These are phyloP conservation scores for Callitettix versicolor DNA, from an alignment of 1,140 invertebrate genomes.

Conservation along the genomic window DNA sequence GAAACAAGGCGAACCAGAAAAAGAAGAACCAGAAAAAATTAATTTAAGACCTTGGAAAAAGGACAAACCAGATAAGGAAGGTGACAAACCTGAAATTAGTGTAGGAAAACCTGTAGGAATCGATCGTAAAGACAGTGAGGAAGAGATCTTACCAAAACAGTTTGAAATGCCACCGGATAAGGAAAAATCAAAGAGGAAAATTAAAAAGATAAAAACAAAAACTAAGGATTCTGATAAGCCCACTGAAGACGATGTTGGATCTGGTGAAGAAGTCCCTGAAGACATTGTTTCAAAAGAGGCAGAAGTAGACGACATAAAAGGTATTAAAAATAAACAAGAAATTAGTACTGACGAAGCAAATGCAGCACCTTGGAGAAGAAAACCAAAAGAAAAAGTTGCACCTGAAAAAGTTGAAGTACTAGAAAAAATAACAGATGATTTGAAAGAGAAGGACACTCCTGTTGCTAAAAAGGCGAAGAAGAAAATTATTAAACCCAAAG, in stretches of 20 bases:
- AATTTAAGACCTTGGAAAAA: slow-evolving; percentile 24
- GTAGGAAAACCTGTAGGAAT: slow-evolving; percentile 19
- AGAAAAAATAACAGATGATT: slow-evolving; percentile 21
- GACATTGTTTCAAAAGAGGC: slow-evolving; percentile 23
- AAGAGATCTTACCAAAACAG: slow-evolving; percentile 14
- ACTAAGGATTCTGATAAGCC: neutral
- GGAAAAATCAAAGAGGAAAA: slow-evolving; percentile 12
- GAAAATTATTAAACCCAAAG: slow-evolving; percentile 17
- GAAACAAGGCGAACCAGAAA: slow-evolving; percentile 31
- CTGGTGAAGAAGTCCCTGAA: slow-evolving; percentile 25
- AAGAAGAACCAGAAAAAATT: slow-evolving; percentile 26
- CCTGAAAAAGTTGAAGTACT: slow-evolving; percentile 20
- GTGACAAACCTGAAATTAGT: slow-evolving; percentile 7
- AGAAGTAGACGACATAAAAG: slow-evolving; percentile 15
- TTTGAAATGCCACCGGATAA: slow-evolving; percentile 14
- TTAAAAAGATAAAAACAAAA: slow-evolving; percentile 3
- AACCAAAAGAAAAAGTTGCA: slow-evolving; percentile 29
- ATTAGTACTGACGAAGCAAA: slow-evolving; percentile 15
- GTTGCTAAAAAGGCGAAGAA: slow-evolving; percentile 11
- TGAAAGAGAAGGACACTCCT: neutral
- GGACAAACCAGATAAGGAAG: slow-evolving; percentile 20
- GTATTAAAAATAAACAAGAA: slow-evolving; percentile 9
- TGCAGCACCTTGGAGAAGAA: slow-evolving; percentile 9
- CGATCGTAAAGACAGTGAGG: slow-evolving; percentile 16
- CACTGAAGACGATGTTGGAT: slow-evolving; percentile 25